Evolutionary conservation across 2,888 invertebrate genomes (phyloP).

Genomic region (Tridacna crocea): DNA sequence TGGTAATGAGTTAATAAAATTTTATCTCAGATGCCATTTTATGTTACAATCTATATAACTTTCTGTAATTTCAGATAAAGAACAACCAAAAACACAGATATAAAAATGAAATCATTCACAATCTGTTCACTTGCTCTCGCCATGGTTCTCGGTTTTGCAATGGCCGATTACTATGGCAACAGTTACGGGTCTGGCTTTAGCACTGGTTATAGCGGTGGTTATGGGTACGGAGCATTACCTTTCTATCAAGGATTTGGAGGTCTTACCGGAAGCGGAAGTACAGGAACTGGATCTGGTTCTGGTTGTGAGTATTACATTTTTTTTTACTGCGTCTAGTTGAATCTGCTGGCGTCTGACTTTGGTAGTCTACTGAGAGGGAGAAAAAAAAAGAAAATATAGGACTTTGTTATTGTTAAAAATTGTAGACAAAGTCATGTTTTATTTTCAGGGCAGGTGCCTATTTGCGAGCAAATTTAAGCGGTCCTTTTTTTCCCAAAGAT

Average conservation of each 20-base stretch:
- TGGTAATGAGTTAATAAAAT: no score
- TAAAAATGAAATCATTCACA: not conserved
- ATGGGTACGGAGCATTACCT: not conserved
- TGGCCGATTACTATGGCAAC: not conserved
- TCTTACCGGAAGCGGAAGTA: not conserved
- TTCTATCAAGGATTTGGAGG: not conserved
- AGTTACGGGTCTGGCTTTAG: not conserved
- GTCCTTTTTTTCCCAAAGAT: no score
- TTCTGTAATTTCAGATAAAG: no score
- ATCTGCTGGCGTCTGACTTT: not conserved
- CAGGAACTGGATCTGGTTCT: not conserved
- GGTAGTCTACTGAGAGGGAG: not conserved
- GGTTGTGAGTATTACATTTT: not conserved
- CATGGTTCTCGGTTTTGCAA: conserved; percentile 1
- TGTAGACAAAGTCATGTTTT: no score
- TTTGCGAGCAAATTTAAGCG: no score
- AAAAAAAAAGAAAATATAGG: not conserved
- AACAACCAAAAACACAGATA: not conserved
- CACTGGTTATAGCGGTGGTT: not conserved
- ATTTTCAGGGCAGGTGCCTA: no score
- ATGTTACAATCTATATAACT: no score
- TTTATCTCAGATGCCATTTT: no score
- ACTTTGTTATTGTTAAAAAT: no score
- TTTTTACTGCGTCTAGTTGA: not conserved
- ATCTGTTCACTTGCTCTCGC: not conserved